Conservation (phyloP, 1,140 invertebrate genomes). For the Drosophila sp. region DNA sequence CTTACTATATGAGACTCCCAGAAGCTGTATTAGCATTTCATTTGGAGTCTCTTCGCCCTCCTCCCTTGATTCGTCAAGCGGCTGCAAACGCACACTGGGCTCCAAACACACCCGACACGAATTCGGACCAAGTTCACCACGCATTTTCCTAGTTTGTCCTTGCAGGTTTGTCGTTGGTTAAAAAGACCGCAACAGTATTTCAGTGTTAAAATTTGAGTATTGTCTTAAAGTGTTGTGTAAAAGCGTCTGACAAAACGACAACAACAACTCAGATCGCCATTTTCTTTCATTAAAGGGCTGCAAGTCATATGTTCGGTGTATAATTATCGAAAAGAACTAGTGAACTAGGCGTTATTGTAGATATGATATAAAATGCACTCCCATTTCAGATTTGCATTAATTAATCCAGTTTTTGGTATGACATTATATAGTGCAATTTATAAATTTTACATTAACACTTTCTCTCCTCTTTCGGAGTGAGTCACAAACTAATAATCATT, state of each 20-base stretch:
- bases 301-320: background rate
- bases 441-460: too few species aligned
- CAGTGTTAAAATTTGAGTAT: conserved; percentile 73
- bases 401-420: too few species aligned
- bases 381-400: background rate
- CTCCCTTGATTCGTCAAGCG: conserved; percentile 66
- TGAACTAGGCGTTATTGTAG: background rate
- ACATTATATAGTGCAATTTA: too few species aligned
- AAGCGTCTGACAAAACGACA: conserved; percentile 61
- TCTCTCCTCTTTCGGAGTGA: too few species aligned
- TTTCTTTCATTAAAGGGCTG: conserved; percentile 53
- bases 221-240: conserved; percentile 70
- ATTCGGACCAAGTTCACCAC: conserved; percentile 64
- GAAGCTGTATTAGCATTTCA: conserved; percentile 71
- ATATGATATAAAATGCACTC: background rate
- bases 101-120: conserved; percentile 72
- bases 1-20: conserved; percentile 68
- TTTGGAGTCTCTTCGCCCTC: conserved; percentile 77
- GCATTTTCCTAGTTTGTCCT: conserved; percentile 39
- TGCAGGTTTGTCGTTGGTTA: conserved; percentile 47
- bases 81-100: conserved; percentile 54
- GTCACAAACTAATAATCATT: too few species aligned
- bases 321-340: conserved; percentile 8
- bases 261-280: conserved; percentile 48
- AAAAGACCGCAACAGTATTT: conserved; percentile 68